phyloP scores from a whole-genome alignment of 2,113 vertebrate species.

The Haemorhous mexicanus region DNA sequence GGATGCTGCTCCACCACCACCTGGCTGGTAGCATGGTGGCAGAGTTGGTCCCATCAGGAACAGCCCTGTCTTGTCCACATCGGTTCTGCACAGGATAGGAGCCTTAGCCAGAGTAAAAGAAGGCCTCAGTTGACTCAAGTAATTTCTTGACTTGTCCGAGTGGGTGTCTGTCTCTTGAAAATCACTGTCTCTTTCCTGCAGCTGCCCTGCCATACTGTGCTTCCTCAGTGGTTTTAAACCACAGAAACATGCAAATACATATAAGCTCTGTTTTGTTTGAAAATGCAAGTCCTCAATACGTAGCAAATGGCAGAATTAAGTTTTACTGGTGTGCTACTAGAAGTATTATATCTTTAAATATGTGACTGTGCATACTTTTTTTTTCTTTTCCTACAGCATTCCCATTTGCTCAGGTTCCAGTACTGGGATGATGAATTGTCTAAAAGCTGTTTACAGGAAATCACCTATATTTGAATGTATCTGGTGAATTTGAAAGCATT shows the following conservation, averaged over 20 bases:
- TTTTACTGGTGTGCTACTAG: neutral
- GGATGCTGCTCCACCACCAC: neutral
- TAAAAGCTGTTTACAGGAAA: neutral
- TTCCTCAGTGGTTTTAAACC: neutral
- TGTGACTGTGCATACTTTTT: accelerated
- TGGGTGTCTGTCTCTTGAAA: neutral
- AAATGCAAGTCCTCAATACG: neutral
- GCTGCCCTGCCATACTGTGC: accelerated
- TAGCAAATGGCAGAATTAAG: neutral
- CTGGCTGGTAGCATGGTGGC: neutral
- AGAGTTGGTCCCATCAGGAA: neutral
- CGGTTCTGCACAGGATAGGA: neutral
- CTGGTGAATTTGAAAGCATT: neutral
- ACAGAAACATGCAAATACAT: neutral
- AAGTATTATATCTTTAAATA: neutral
- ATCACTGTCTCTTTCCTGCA: neutral
- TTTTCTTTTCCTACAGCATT: neutral
- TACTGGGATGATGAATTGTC: neutral
- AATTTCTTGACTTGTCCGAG: accelerated
- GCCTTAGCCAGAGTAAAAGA: neutral
- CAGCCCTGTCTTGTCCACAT: neutral
- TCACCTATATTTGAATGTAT: neutral
- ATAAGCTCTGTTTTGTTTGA: neutral
- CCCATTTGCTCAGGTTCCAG: neutral
- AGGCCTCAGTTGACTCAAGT: accelerated